phyloP scores from a whole-genome alignment of 30 jellyfish, hydroid and myxozoan genomes.

The Chironex yamaguchii region DNA sequence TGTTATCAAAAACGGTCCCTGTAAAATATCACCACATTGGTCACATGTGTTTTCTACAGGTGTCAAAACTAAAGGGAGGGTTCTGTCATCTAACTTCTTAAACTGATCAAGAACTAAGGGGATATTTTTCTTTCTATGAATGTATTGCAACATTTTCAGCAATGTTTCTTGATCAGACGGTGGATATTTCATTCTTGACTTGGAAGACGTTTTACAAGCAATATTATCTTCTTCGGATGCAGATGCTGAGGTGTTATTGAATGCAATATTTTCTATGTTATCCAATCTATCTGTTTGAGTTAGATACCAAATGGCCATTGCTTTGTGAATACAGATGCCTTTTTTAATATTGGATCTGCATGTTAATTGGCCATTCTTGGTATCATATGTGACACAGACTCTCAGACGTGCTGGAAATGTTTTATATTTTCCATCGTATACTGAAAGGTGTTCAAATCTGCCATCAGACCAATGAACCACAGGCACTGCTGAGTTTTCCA shows the following conservation, averaged over 20 bases:
- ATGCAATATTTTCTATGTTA: background rate
- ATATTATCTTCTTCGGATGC: background rate
- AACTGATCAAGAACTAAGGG: no score
- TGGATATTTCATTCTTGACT: slow-evolving; percentile 2
- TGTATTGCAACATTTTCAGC: slow-evolving; percentile 25
- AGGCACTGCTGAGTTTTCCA: background rate
- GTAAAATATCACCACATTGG: background rate
- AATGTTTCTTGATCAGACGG: background rate
- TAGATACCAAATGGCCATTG: slow-evolving; percentile 50
- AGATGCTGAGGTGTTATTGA: background rate
- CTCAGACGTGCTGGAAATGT: slow-evolving; percentile 2
- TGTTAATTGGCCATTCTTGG: background rate
- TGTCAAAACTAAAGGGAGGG: no score
- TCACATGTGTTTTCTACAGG: slow-evolving; percentile 27
- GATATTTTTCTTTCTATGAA: background rate
- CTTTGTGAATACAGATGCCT: slow-evolving; percentile 36
- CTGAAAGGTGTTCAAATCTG: slow-evolving; percentile 15
- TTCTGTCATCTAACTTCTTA: no score
- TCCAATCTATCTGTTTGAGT: slow-evolving; percentile 15
- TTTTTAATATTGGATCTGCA: slow-evolving; percentile 19
- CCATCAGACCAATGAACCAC: slow-evolving; percentile 20
- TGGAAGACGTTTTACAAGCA: background rate
- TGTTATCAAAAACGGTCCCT: background rate
- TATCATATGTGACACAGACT: slow-evolving; percentile 14
- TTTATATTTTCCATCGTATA: background rate